Evolutionary conservation across 2,113 vertebrate species (phyloP), one percentile per base, ranked within the genome.

Genomic region (Corydoras maculifer): DNA sequence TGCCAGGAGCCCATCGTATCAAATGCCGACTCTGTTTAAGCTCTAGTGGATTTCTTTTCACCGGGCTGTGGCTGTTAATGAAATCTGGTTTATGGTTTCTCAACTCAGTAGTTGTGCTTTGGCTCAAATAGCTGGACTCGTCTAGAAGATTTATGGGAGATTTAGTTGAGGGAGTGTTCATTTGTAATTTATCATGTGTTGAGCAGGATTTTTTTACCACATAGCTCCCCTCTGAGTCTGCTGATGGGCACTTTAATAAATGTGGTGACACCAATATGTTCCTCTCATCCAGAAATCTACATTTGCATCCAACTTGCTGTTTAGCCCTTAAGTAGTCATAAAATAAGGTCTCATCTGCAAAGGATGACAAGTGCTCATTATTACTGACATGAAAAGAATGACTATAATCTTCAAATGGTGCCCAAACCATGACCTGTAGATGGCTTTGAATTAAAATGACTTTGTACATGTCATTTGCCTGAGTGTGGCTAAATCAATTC

Each of bases 241-340:
- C 53, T 11, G 54, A 59, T 68, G 15, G 43, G 25, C 60, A 62
- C 14, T 54, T 5, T 1, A 68, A 29, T 75, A 82, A 73, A 77
- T 75, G 75, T 62, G 73, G 66, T 3, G 80, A 72, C 12, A 79
- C 53, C 60, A 84, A 63, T 55, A 82, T 74, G 30, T 64, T 78
- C 65, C 71, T 77, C 68, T 76, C 62, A 13, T 84, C 74, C 60
- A 79, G 72, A 55, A 76, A 73, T 78, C 70, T 75, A 68, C 70
- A 75, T 75, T 79, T 88, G 65, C 64, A 55, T 69, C 73, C 18
- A 62, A 69, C 59, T 55, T 74, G 76, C 58, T 5, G 48, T 62
- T 74, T 77, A 58, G 29, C 55, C 62, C 77, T 54, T 0, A 1
- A 73, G 80, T 64, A 65, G 18, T 35, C 0, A 0, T 69, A 31